phyloP scores from a whole-genome alignment of 2,888 invertebrate species.

The Perithous albicinctus region DNA sequence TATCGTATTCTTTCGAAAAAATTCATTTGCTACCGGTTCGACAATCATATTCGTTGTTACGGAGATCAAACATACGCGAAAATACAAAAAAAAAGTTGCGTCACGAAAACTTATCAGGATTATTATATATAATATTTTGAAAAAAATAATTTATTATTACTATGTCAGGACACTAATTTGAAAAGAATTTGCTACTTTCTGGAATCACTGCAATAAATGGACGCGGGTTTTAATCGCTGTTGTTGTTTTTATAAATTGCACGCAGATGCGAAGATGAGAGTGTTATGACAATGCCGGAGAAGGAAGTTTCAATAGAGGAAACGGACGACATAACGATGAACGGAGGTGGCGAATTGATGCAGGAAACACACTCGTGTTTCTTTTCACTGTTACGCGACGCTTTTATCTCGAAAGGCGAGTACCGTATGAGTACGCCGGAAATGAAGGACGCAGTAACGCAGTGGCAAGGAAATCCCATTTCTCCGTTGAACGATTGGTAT shows the following conservation, averaged over 20 bases:
- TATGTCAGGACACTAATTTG: too few species aligned
- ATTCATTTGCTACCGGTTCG: too few species aligned
- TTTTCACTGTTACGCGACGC: constrained; percentile 95
- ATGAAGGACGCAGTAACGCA: constrained; percentile 90
- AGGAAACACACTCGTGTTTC: constrained; percentile 94
- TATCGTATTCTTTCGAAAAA: too few species aligned
- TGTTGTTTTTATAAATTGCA: not conserved
- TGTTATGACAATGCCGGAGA: constrained; percentile 80
- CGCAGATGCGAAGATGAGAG: constrained; percentile 79
- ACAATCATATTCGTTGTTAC: too few species aligned
- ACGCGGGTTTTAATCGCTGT: not conserved
- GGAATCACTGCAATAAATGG: too few species aligned
- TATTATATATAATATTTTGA: too few species aligned
- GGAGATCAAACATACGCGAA: too few species aligned
- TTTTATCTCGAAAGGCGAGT: constrained; percentile 94
- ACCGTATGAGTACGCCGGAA: constrained; percentile 92
- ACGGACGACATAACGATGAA: constrained; percentile 80
- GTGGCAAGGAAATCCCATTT: constrained; percentile 93
- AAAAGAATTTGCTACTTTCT: too few species aligned
- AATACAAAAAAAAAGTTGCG: too few species aligned
- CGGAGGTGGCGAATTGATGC: constrained; percentile 88
- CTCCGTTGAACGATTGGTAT: constrained; percentile 92
- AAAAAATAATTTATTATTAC: too few species aligned
- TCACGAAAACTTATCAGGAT: too few species aligned
- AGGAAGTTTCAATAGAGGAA: constrained; percentile 77